These are phyloP conservation scores for Podiceps cristatus DNA, from an alignment of 2,113 vertebrate species.

Conservation along the genomic window DNA sequence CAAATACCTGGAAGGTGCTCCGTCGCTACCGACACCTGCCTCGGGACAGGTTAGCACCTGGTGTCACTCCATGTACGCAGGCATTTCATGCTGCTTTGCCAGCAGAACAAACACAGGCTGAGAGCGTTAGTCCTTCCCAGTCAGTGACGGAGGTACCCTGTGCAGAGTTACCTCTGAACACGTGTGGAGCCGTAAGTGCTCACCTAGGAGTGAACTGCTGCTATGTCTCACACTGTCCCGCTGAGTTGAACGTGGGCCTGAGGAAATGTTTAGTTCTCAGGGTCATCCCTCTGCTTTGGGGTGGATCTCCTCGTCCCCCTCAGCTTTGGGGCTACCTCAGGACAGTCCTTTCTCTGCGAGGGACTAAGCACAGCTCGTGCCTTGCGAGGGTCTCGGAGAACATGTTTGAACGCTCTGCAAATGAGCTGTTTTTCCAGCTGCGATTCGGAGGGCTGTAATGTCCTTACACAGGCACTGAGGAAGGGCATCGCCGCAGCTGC, in stretches of 20 bases:
- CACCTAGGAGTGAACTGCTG: background rate
- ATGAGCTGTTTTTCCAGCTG: fast-evolving
- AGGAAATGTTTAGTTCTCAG: background rate
- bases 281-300: background rate
- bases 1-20: background rate
- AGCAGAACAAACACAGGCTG: background rate
- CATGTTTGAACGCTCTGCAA: background rate
- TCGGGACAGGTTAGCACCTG: background rate
- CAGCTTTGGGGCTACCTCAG: background rate
- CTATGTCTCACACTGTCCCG: fast-evolving
- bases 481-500: fast-evolving
- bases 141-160: background rate
- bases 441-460: background rate
- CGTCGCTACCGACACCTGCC: background rate
- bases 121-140: background rate
- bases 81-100: background rate
- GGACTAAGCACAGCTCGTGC: fast-evolving
- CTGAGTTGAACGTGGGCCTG: background rate
- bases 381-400: background rate
- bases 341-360: background rate
- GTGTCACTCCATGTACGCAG: background rate
- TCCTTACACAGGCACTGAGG: background rate
- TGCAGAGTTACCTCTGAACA: background rate
- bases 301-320: background rate
- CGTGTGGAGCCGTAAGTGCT: background rate